Percentiles rank a stretch among this genome's conserved stretches.
Conservation (phyloP, 2,797 vertebrate genomes). For the Lycodopsis pacificus region DNA sequence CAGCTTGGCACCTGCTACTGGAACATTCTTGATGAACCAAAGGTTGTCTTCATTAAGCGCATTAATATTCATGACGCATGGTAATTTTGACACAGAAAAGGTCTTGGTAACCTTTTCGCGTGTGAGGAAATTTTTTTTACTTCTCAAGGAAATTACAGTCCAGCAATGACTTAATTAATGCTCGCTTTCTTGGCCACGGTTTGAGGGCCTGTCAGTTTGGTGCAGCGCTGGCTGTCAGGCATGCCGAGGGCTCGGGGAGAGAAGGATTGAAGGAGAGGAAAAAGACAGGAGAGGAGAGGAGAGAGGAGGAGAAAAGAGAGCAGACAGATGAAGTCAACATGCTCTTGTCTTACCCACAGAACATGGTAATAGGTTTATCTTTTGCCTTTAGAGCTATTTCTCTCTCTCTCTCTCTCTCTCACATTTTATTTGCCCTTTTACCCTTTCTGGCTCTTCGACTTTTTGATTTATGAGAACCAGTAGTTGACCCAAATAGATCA, state of each 20-base stretch:
- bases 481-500: conserved; percentile 38
- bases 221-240: conserved; percentile 91
- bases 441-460: conserved; percentile 45
- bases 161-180: conserved; percentile 99
- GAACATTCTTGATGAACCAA: conserved; percentile 99
- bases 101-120: conserved; percentile 99
- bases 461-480: conserved; percentile 43
- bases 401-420: conserved; percentile 27
- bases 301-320: conserved; percentile 66
- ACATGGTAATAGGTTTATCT: conserved; percentile 74
- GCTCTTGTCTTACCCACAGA: conserved; percentile 69
- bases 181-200: conserved; percentile 93
- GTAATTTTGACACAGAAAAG: conserved; percentile 99
- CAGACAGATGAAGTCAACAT: conserved; percentile 80
- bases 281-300: conserved; percentile 83
- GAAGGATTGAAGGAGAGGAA: conserved; percentile 76
- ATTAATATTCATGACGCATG: conserved; percentile 99
- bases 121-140: conserved; percentile 95
- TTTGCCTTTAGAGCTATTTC: conserved; percentile 54
- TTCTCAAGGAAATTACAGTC: conserved; percentile 99
- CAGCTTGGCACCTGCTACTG: conserved; percentile 98
- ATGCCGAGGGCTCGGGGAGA: conserved; percentile 82
- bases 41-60: conserved; percentile 99
- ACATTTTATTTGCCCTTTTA: conserved; percentile 55
- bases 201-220: conserved; percentile 99